Evolutionary conservation across 2,797 vertebrate genomes (phyloP), one percentile per base, ranked within the genome.

Genomic region (Chanos chanos): DNA sequence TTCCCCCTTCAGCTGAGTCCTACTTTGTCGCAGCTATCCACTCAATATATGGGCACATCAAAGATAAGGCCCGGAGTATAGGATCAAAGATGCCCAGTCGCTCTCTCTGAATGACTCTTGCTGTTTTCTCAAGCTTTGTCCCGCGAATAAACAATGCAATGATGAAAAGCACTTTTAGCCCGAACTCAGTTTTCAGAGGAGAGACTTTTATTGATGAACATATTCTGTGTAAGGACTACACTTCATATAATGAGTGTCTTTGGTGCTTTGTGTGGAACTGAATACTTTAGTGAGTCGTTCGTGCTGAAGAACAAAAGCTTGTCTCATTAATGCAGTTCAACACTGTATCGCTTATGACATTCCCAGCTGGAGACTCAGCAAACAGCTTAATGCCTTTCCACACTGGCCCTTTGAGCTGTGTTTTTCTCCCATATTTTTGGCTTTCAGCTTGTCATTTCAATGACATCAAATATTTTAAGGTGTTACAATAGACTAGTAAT

Each of bases 241-340:
- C 65, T 71, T 65, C 65, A 75, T 71, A 68, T 64, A 65, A 65
- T 57, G 58, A 75, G 65, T 59, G 61, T 52, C 69, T 66, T 75
- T 65, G 68, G 33, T 40, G 55, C 61, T 71, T 69, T 63, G 53
- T 71, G 39, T 62, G 62, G 51, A n/a, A 37, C 41, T 12, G 64
- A 61, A 64, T 70, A 60, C 49, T 70, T 70, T 21, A 56, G 44
- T 50, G 63, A 50, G 50, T 52, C 13, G 25, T 67, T 80, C 71
- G 68, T 37, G 47, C 48, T 28, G 34, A 30, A 44, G 52, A 70
- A 73, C 53, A 67, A 72, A 72, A 47, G 33, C 9, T 34, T 45
- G 21, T 13, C 63, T 73, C 57, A 59, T 71, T 49, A 64, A 49
- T 50, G 43, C 10, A 1, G 39, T 33, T 39, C 25, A 36, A 39